phyloP scores from a whole-genome alignment of 1,140 invertebrate species.

The Anoplophora glabripennis region DNA sequence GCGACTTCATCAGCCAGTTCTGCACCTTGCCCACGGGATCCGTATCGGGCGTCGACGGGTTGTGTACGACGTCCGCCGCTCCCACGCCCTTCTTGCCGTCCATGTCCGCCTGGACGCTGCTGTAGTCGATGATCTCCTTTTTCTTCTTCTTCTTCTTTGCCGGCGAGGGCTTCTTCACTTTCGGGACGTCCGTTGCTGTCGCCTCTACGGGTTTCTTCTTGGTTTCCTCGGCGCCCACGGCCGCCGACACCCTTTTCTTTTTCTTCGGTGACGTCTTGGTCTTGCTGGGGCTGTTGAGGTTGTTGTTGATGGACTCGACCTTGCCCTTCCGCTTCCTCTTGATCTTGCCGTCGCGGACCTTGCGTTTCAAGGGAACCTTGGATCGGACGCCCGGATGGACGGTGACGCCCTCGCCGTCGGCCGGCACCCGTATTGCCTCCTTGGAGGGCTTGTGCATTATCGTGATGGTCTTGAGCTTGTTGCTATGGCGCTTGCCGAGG shows the following conservation, averaged over 20 bases:
- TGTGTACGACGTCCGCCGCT: slow-evolving; percentile 40
- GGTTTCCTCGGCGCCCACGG: slow-evolving; percentile 38
- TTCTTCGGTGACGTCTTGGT: slow-evolving; percentile 48
- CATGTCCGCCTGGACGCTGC: slow-evolving; percentile 59
- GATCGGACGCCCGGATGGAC: slow-evolving; percentile 70
- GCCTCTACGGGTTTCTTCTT: slow-evolving; percentile 36
- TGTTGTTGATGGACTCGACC: slow-evolving; percentile 44
- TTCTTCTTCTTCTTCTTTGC: slow-evolving; percentile 54
- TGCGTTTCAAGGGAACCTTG: slow-evolving; percentile 72
- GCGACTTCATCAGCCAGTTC: slow-evolving; percentile 76
- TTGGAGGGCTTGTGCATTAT: slow-evolving; percentile 84
- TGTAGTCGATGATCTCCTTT: slow-evolving; percentile 79
- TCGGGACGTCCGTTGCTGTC: slow-evolving; percentile 33
- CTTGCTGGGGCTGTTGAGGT: slow-evolving; percentile 49
- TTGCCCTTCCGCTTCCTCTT: slow-evolving; percentile 51
- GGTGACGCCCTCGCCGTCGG: slow-evolving; percentile 64
- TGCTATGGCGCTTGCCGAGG: slow-evolving; percentile 70
- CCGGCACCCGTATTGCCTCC: slow-evolving; percentile 75
- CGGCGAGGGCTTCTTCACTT: slow-evolving; percentile 47
- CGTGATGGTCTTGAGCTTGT: slow-evolving; percentile 77
- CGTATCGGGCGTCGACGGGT: slow-evolving; percentile 50
- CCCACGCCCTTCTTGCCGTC: slow-evolving; percentile 44
- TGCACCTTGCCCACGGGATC: slow-evolving; percentile 79
- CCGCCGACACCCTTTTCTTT: slow-evolving; percentile 43
- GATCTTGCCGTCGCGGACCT: slow-evolving; percentile 67